phyloP scores from a whole-genome alignment of 1,140 invertebrate species.

The Pseudomyrmex pallidus region DNA sequence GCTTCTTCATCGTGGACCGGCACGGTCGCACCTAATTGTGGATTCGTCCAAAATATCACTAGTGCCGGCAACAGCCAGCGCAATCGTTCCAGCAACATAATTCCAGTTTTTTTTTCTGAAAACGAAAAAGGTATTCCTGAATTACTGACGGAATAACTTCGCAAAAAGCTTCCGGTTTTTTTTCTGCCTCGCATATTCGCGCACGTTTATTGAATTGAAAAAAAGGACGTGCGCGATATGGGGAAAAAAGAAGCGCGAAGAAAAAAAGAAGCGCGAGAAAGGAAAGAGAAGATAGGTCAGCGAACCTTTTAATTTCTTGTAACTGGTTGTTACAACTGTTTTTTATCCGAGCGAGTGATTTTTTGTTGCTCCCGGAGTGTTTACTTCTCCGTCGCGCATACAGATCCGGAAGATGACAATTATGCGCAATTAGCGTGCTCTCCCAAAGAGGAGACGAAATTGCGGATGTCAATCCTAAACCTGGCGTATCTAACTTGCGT shows the following conservation, averaged over 20 bases:
- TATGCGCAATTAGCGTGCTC: background rate
- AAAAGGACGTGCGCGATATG: too few species aligned
- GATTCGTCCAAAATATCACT: constrained; percentile 69
- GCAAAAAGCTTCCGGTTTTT: background rate
- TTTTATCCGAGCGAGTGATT: constrained; percentile 25
- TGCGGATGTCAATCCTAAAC: background rate
- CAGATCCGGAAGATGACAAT: constrained; percentile 9
- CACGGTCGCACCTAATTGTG: constrained; percentile 68
- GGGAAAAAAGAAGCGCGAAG: background rate
- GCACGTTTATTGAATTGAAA: background rate
- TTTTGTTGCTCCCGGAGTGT: background rate
- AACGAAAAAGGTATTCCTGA: background rate
- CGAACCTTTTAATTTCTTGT: constrained; percentile 42
- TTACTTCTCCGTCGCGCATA: background rate
- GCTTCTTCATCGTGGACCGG: constrained; percentile 65
- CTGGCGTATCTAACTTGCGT: background rate
- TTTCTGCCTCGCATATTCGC: background rate
- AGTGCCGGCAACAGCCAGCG: constrained; percentile 75
- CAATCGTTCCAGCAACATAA: constrained; percentile 74
- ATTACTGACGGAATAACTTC: background rate
- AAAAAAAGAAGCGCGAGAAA: constrained; percentile 3
- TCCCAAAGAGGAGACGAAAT: background rate
- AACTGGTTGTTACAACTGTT: constrained; percentile 16
- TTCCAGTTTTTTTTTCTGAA: constrained; percentile 34
- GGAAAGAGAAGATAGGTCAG: constrained; percentile 44